These are phyloP conservation scores for Andricus grossulariae DNA, from an alignment of 1,140 invertebrate genomes.

Conservation along the genomic window DNA sequence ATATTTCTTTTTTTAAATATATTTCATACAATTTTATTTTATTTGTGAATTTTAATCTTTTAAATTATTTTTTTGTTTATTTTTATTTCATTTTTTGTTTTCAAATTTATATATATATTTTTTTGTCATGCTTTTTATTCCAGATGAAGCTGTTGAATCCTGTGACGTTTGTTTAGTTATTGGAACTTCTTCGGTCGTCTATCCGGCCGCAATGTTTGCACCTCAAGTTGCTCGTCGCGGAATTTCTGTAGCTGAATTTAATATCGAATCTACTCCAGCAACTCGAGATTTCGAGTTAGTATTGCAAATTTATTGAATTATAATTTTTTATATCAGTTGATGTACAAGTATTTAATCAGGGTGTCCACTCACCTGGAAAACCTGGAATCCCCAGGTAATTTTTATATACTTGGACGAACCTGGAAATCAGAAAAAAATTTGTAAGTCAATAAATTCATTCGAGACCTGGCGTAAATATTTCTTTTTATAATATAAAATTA, in stretches of 20 bases:
- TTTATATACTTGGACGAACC: too few species aligned
- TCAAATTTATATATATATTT: background rate
- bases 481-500: too few species aligned
- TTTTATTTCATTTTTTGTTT: too few species aligned
- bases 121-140: constrained; percentile 25
- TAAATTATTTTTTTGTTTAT: too few species aligned
- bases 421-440: too few species aligned
- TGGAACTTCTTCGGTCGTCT: constrained; percentile 91
- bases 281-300: constrained; percentile 83
- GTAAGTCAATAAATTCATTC: too few species aligned
- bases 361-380: too few species aligned
- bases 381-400: too few species aligned
- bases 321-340: background rate
- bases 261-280: constrained; percentile 86
- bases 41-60: background rate
- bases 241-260: constrained; percentile 92
- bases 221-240: constrained; percentile 85
- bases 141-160: constrained; percentile 79
- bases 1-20: background rate
- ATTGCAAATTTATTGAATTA: background rate
- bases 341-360: too few species aligned
- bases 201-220: constrained; percentile 96
- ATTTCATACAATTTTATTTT: constrained; percentile 20
- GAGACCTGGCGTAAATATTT: too few species aligned
- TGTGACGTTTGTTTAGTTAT: constrained; percentile 92